These are phyloP conservation scores for Trinorchestia longiramus DNA, from an alignment of 1,140 invertebrate species.

Conservation along the genomic window DNA sequence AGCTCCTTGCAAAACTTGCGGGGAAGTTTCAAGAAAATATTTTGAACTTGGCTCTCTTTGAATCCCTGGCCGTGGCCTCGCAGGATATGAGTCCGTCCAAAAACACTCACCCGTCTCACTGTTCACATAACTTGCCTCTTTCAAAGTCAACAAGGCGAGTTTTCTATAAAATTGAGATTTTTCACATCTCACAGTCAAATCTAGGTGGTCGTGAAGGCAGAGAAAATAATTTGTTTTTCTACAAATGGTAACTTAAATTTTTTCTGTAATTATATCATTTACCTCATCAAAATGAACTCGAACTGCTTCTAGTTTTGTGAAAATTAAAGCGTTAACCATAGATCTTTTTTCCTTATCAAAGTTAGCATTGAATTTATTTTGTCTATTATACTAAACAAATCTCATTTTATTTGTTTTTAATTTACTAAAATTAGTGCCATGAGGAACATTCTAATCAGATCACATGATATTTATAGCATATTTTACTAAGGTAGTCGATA, in stretches of 20 bases:
- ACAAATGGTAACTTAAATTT: not conserved
- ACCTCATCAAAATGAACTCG: not conserved
- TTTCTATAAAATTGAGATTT: not conserved
- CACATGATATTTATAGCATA: no score
- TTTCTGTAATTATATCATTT: not conserved
- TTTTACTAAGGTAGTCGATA: not conserved
- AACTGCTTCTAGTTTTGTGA: not conserved
- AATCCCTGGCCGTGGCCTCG: not conserved
- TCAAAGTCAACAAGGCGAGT: constrained; percentile 2
- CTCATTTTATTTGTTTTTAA: no score
- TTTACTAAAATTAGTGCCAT: no score
- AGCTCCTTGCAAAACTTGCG: constrained; percentile 48
- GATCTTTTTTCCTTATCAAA: not conserved
- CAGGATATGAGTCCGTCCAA: constrained; percentile 4
- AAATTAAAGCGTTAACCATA: not conserved
- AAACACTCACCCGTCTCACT: constrained; percentile 18
- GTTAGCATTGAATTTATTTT: no score
- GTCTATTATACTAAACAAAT: no score
- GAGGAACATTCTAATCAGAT: no score
- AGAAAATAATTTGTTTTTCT: not conserved
- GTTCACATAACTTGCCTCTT: not conserved
- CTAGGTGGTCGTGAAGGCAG: not conserved
- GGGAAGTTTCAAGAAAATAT: constrained; percentile 42
- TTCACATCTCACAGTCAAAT: not conserved
- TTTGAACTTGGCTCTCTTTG: constrained; percentile 48